A percentile compares a stretch with the other conserved stretches of the same genome.
Conservation (phyloP, 2,797 vertebrate genomes). For the Aselliscus stoliczkanus region DNA sequence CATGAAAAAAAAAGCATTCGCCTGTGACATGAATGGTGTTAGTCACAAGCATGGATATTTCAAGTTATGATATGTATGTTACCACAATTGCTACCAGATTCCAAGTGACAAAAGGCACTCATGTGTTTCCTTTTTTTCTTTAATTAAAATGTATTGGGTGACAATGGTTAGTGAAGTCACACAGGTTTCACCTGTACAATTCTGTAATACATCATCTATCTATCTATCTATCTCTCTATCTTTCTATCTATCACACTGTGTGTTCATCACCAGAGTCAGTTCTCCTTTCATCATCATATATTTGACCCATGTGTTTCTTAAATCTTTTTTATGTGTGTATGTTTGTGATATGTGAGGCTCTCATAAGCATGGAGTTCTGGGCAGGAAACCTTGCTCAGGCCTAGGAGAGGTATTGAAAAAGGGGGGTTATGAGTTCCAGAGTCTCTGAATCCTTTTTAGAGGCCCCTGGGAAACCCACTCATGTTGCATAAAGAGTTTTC, state of each 20-base stretch:
- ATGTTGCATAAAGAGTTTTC: background rate
- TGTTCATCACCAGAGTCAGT: too few species aligned
- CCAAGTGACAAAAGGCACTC: background rate
- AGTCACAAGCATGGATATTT: background rate
- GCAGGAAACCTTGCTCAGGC: background rate
- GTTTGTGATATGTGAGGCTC: background rate
- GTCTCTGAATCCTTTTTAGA: background rate
- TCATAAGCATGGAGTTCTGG: background rate
- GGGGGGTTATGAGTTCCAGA: background rate
- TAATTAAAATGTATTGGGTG: too few species aligned
- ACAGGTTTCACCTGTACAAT: too few species aligned
- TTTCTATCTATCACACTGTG: too few species aligned
- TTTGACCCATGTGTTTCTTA: background rate
- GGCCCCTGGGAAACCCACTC: background rate
- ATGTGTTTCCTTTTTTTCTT: background rate
- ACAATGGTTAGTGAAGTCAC: too few species aligned
- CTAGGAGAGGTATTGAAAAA: background rate
- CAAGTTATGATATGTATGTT: background rate
- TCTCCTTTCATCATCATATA: too few species aligned
- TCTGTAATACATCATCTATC: too few species aligned
- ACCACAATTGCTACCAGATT: background rate
- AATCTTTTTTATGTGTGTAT: background rate
- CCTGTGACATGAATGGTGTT: background rate
- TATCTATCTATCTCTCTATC: too few species aligned
- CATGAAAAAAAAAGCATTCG: background rate